Evolutionary conservation across 2,888 invertebrate species (phyloP).

Genomic region (Pyrochroa serraticornis): DNA sequence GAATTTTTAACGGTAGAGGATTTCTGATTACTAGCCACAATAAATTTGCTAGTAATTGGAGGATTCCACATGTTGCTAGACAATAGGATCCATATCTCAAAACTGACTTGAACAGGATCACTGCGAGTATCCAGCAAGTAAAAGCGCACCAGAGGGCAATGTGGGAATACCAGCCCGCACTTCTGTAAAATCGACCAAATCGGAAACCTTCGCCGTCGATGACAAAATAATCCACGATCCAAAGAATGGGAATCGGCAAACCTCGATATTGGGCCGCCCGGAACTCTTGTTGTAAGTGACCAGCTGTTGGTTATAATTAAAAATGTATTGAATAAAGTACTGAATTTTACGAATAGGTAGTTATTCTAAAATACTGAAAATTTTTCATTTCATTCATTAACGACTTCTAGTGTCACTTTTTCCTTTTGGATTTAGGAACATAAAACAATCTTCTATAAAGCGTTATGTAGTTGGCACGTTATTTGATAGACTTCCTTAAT

Average conservation of each 20-base stretch:
- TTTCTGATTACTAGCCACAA: slow-evolving; percentile 62
- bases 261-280: slow-evolving; percentile 63
- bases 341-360: too few species aligned
- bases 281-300: slow-evolving; percentile 61
- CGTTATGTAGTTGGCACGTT: too few species aligned
- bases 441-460: too few species aligned
- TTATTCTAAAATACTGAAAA: slow-evolving; percentile 8
- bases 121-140: slow-evolving; percentile 63
- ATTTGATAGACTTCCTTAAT: too few species aligned
- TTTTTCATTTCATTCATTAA: too few species aligned
- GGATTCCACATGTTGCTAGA: slow-evolving; percentile 58
- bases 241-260: slow-evolving; percentile 64
- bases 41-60: slow-evolving; percentile 61
- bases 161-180: slow-evolving; percentile 66
- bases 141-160: slow-evolving; percentile 65
- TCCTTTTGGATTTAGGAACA: too few species aligned
- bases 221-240: slow-evolving; percentile 67
- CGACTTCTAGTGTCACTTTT: too few species aligned
- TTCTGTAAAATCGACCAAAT: slow-evolving; percentile 63
- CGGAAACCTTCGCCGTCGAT: slow-evolving; percentile 66
- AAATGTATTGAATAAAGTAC: too few species aligned
- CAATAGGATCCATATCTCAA: slow-evolving; percentile 62
- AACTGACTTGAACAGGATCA: slow-evolving; percentile 62
- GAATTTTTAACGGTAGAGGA: slow-evolving; percentile 59
- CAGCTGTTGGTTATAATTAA: slow-evolving; percentile 57